Base-by-base conservation (phyloP, 2,797 vertebrate species). In the Sylvilagus floridanus region DNA sequence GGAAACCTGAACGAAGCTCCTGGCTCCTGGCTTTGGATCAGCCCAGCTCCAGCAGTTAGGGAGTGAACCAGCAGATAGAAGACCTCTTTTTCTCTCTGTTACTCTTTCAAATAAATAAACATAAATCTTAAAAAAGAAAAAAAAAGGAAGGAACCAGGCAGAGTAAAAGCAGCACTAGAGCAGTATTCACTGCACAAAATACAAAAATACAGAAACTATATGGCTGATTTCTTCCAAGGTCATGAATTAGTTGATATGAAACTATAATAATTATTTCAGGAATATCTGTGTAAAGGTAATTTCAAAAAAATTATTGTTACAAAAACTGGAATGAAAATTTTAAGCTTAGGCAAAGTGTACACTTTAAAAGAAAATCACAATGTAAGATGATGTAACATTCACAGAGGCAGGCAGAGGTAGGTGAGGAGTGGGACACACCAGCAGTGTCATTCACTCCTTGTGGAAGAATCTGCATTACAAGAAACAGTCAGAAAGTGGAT, bases 281-380 rank as follows among this genome's bases (percentile, higher is more conserved):
- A 93, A 88, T 47, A 57, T 24, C 10, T 57, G 22, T n/a, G 28
- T 75, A 65, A 42, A 82, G 73, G 52, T 35, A 82, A 52, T 73
- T 42, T 47, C 3, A 72, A 91, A 88, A 72, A 62, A 24, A 66
- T 24, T 42, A 54, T 50, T 79, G 79, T 88, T 79, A 81, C 1
- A 82, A 92, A 86, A 52, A 72, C 11, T 68, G 57, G 26, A 97
- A 85, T 78, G 22, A 87, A 66, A 69, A 68, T 24, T 90, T 95
- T 52, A 21, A 84, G 10, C 37, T 85, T 73, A 77, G 63, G 57
- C 35, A 73, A 47, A 19, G 1, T 54, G 42, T 26, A 85, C 32
- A 60, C 21, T 83, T 76, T 10, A 17, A 87, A 75, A 69, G 13
- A 69, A 87, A 88, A 79, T 26, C 52, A 65, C 7, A 16, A 5